Conservation (phyloP, 2,797 vertebrate species). For the Buphagus erythrorhynchus region DNA sequence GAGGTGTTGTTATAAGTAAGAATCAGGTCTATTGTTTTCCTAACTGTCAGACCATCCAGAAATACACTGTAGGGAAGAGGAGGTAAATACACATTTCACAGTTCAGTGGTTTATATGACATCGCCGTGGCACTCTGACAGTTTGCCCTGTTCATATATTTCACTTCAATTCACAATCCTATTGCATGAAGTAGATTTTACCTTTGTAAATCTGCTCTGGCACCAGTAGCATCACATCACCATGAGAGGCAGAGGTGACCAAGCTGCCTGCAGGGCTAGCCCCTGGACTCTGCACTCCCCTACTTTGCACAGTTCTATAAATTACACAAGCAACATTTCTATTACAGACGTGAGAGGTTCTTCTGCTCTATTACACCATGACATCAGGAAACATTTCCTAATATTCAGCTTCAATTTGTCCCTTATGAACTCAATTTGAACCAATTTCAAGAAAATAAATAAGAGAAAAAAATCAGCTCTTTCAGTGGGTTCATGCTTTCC, state of each 20-base stretch:
- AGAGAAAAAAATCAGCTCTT: background rate
- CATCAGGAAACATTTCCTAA: background rate
- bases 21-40: conserved; percentile 2
- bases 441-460: background rate
- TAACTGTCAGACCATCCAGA: conserved; percentile 12
- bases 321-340: conserved; percentile 12
- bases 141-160: conserved; percentile 11
- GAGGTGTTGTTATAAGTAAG: background rate
- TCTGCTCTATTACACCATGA: background rate
- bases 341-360: background rate
- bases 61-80: background rate
- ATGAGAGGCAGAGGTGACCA: background rate
- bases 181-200: conserved; percentile 18
- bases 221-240: background rate
- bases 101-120: conserved; percentile 44
- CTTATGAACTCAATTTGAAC: background rate
- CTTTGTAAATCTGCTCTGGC: conserved; percentile 11
- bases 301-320: background rate
- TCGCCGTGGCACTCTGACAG: background rate
- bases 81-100: conserved; percentile 44
- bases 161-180: conserved; percentile 30
- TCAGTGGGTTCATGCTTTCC: background rate
- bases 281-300: background rate
- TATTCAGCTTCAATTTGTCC: background rate
- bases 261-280: background rate